A percentile compares a stretch with the other conserved stretches of the same genome.
Evolutionary conservation across 2,888 invertebrate species (phyloP).

Genomic region (Caenorhabditis sulstoni): DNA sequence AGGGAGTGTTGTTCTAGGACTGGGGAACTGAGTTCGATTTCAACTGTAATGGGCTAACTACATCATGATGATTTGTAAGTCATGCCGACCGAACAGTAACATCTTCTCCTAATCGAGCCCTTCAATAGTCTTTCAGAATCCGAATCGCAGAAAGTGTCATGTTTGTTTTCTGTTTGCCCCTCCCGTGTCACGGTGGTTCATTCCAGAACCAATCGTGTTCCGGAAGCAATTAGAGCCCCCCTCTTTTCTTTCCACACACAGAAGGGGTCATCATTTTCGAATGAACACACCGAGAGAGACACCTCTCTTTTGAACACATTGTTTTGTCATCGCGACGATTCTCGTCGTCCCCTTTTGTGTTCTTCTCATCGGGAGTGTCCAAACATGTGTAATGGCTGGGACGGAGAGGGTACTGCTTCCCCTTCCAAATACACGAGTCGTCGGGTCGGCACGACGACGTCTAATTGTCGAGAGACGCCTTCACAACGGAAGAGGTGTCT

Average conservation of each 20-base stretch:
- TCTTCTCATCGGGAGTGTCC: conserved; percentile 21
- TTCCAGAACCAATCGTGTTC: conserved; percentile 37
- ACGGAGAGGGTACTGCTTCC: background rate
- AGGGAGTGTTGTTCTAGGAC: too few species aligned
- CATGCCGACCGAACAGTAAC: too few species aligned
- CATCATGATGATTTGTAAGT: too few species aligned
- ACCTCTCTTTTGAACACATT: conserved; percentile 42
- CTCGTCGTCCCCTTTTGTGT: conserved; percentile 18
- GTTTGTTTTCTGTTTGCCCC: too few species aligned
- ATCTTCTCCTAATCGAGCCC: too few species aligned
- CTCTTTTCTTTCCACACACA: background rate
- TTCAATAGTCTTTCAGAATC: too few species aligned
- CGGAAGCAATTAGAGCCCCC: conserved; percentile 54
- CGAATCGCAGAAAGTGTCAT: too few species aligned
- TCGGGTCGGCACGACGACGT: conserved; percentile 14
- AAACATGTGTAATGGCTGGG: conserved; percentile 33
- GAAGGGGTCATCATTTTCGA: conserved; percentile 33
- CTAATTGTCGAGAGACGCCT: conserved; percentile 40
- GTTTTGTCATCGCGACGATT: conserved; percentile 12
- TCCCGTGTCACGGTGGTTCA: background rate
- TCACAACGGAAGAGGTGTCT: conserved; percentile 4
- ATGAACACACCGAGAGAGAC: conserved; percentile 27
- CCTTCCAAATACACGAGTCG: too few species aligned
- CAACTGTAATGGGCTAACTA: too few species aligned
- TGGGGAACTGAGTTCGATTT: too few species aligned